Evolutionary conservation across 2,113 vertebrate species (phyloP).

Genomic region (Coptodon bakossiorum): DNA sequence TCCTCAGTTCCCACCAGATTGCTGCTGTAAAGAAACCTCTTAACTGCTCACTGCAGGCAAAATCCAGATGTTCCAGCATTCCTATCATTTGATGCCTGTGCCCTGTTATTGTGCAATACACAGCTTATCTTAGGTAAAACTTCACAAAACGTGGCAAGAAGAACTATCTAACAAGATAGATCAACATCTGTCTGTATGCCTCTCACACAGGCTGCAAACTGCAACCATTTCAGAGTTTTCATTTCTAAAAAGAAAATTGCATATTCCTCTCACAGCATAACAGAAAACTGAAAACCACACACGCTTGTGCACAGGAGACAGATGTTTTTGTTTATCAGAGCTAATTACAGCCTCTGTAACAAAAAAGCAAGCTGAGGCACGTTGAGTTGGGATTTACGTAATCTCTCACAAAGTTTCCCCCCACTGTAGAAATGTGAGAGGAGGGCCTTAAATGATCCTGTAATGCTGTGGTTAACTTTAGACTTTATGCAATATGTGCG

Average conservation of each 20-base stretch:
- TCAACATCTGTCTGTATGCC: background rate
- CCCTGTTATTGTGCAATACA: background rate
- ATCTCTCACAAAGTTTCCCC: background rate
- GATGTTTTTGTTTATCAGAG: background rate
- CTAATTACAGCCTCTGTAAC: background rate
- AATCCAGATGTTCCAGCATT: background rate
- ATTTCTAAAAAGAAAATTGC: background rate
- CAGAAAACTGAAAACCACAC: background rate
- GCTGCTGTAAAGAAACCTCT: background rate
- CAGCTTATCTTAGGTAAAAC: background rate
- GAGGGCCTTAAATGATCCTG: background rate
- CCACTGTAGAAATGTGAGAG: background rate
- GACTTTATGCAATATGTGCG: background rate
- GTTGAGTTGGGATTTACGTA: background rate
- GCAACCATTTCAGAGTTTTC: background rate
- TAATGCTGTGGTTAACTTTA: background rate
- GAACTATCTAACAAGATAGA: background rate
- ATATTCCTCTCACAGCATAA: background rate
- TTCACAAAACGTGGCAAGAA: background rate
- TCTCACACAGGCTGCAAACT: fast-evolving
- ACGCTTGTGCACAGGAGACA: background rate
- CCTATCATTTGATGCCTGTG: background rate
- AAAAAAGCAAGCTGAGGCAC: background rate
- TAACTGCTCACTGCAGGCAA: background rate
- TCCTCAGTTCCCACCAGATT: background rate